These are phyloP conservation scores for Lepus townsendii DNA, from an alignment of 2,797 vertebrate species.

Conservation along the genomic window DNA sequence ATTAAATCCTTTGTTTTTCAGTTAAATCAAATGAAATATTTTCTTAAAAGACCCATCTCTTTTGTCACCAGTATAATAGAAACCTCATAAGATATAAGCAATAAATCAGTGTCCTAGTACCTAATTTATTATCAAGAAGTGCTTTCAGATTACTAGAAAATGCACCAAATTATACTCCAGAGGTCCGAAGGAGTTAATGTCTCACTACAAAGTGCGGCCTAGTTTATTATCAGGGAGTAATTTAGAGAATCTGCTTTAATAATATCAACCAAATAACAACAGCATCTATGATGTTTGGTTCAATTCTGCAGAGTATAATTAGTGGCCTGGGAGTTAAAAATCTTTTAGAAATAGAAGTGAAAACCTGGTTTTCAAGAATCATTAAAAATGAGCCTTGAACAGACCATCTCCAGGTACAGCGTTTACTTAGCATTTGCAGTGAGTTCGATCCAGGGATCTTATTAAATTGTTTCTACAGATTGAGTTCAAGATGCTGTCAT, in stretches of 20 bases:
- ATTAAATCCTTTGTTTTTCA: slow-evolving; percentile 7
- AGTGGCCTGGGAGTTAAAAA: slow-evolving; percentile 12
- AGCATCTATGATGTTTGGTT: background rate
- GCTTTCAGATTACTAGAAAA: slow-evolving; percentile 56
- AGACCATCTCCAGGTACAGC: background rate
- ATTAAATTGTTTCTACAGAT: slow-evolving; percentile 10
- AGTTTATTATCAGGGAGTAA: slow-evolving; percentile 52
- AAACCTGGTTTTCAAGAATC: slow-evolving; percentile 15
- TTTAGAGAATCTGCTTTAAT: slow-evolving; percentile 59
- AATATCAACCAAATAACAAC: slow-evolving; percentile 37
- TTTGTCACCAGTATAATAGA: slow-evolving; percentile 20
- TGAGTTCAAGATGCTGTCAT: slow-evolving; percentile 17
- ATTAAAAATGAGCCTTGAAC: background rate
- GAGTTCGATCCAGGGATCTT: background rate
- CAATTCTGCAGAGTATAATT: background rate
- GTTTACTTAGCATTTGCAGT: background rate
- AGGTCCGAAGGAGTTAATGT: slow-evolving; percentile 55
- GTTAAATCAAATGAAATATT: slow-evolving; percentile 39
- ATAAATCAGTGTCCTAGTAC: slow-evolving; percentile 41
- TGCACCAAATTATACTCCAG: slow-evolving; percentile 27
- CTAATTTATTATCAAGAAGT: slow-evolving; percentile 51
- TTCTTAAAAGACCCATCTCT: slow-evolving; percentile 44
- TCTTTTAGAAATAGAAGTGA: slow-evolving; percentile 50
- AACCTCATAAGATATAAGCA: slow-evolving; percentile 51
- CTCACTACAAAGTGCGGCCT: background rate